phyloP scores from a whole-genome alignment of 2,888 invertebrate genomes.

The Caenorhabditis panamensis region DNA sequence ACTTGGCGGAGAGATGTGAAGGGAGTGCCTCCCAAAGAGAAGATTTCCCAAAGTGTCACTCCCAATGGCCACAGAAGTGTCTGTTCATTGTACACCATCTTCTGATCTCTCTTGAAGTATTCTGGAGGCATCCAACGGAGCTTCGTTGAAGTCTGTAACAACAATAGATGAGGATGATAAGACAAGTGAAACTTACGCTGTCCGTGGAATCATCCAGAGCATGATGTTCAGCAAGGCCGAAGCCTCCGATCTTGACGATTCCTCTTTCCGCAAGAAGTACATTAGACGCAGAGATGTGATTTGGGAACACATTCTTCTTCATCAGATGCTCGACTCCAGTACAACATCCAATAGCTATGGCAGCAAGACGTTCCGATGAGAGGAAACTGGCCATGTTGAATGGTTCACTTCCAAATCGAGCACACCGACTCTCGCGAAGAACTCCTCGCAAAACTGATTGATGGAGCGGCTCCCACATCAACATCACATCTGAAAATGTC shows the following conservation, averaged over 20 bases:
- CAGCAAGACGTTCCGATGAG: constrained; percentile 59
- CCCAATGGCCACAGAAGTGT: constrained; percentile 60
- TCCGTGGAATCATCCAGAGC: constrained; percentile 48
- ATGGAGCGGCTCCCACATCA: constrained; percentile 63
- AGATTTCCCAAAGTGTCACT: constrained; percentile 63
- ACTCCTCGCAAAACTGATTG: constrained; percentile 62
- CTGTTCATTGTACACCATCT: constrained; percentile 44
- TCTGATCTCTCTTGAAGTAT: constrained; percentile 49
- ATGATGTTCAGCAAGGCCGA: constrained; percentile 61
- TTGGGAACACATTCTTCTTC: constrained; percentile 47
- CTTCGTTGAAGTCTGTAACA: constrained; percentile 47
- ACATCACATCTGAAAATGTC: constrained; percentile 47
- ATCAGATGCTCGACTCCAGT: constrained; percentile 58
- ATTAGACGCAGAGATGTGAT: constrained; percentile 58
- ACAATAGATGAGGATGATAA: background rate
- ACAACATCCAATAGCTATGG: constrained; percentile 61
- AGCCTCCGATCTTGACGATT: constrained; percentile 62
- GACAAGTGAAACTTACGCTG: constrained; percentile 13
- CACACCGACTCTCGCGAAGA: constrained; percentile 63
- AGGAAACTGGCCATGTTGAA: constrained; percentile 65
- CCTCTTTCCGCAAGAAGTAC: constrained; percentile 65
- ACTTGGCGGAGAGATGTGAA: constrained; percentile 46
- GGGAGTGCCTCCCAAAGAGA: constrained; percentile 60
- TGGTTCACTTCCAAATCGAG: constrained; percentile 55
- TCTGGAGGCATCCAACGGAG: constrained; percentile 63